These are phyloP conservation scores for Drepana arcuata DNA, from an alignment of 1,140 invertebrate genomes.

Conservation along the genomic window DNA sequence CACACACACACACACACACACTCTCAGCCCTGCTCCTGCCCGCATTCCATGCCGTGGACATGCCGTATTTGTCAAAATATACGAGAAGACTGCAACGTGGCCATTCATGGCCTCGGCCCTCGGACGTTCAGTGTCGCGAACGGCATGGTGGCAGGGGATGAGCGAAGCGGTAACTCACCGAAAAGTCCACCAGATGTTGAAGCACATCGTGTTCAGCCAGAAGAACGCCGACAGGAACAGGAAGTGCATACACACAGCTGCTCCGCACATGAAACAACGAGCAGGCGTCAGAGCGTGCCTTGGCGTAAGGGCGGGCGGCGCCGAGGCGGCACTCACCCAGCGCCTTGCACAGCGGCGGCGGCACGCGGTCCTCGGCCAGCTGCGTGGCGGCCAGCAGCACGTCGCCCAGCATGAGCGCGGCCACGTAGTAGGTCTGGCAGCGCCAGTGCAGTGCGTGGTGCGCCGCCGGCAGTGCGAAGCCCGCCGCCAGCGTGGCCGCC, in stretches of 20 bases:
- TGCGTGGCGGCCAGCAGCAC: conserved; percentile 83
- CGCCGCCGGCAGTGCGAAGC: conserved; percentile 82
- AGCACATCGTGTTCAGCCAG: conserved; percentile 97
- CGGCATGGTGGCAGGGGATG: neutral
- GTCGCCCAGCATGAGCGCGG: conserved; percentile 83
- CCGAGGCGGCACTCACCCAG: conserved; percentile 73
- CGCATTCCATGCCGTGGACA: no score
- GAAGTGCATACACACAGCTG: conserved; percentile 91
- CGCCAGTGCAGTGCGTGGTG: conserved; percentile 89
- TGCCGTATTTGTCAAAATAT: no score
- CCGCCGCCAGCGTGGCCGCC: conserved; percentile 81
- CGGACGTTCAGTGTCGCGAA: no score
- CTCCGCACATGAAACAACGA: conserved; percentile 57
- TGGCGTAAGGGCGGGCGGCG: neutral
- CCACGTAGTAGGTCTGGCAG: conserved; percentile 87
- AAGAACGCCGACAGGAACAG: conserved; percentile 95
- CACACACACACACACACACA: conserved; percentile 1
- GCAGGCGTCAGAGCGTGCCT: conserved; percentile 3
- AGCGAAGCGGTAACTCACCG: conserved; percentile 79
- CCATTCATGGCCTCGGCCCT: no score
- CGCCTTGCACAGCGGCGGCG: conserved; percentile 73
- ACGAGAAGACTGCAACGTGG: no score
- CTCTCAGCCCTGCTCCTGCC: no score
- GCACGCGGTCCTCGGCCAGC: conserved; percentile 73
- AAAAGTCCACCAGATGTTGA: conserved; percentile 96